Evolutionary conservation across 2,797 vertebrate species (phyloP), one percentile per base, ranked within the genome.

Genomic region (Remorina albescens): DNA sequence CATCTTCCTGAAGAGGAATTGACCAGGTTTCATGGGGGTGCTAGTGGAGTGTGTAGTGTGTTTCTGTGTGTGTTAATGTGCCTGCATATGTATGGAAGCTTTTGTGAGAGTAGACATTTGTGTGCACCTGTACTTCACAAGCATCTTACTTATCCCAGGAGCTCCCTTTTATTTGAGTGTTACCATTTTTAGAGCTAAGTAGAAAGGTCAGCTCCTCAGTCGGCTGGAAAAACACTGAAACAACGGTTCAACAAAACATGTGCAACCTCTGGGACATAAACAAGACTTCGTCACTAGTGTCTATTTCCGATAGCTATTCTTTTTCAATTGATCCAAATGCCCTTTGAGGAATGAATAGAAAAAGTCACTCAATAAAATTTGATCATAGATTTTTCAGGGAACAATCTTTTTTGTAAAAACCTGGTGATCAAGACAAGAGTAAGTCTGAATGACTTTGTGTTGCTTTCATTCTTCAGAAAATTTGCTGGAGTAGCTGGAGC

Each of bases 171-270:
- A 80, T 88, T 86, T 86, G 78, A 71, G 34, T 15, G 60, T 13
- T 65, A 74, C 88, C 93, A 93, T 92, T 93, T 92, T 91, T 92
- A 91, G 90, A 71, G 57, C 50, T 2, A 61, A 87, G 89, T 85
- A 81, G 54, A 93, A 93, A 94, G 92, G 93, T 93, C 91, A 91
- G 47, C 78, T 86, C 77, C 75, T 84, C 78, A 26, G 68, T 80
- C 37, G 41, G 70, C 74, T 64, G 55, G 74, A 86, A 83, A 76
- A 86, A 86, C 81, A 86, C 34, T 41, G 67, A 76, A 84, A 84
- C 72, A 44, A 82, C 16, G n/a, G 74, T 89, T 86, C 58, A 80
- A 80, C 71, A 54, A 76, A 63, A 61, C 74, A 59, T 34, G 59
- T 5, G 25, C 67, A 12, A 73, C 69, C 80, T 61, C 62, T 36